Conservation (phyloP, 2,797 vertebrate genomes). For the Etheostoma nigrum region DNA sequence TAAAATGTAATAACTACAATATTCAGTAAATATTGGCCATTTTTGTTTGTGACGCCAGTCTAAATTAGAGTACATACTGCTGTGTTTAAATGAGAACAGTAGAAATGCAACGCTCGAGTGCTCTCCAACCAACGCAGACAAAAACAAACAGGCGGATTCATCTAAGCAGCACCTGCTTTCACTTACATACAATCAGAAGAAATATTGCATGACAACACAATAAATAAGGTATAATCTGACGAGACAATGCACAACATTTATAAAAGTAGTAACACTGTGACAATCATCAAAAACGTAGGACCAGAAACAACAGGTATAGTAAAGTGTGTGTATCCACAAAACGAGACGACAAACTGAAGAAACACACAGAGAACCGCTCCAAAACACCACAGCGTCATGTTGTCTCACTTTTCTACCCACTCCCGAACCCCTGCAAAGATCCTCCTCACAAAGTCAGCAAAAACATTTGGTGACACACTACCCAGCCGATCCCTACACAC, state of each 20-base stretch:
- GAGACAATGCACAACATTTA: constrained; percentile 9
- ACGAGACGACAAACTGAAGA: constrained; percentile 7
- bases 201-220: constrained; percentile 3
- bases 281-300: not conserved
- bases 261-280: not conserved
- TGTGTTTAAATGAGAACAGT: constrained; percentile 30
- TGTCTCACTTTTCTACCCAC: not conserved
- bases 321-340: not conserved
- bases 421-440: constrained; percentile 9
- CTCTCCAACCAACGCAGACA: not conserved
- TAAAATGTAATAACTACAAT: not conserved
- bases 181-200: constrained; percentile 44
- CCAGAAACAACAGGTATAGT: constrained; percentile 8
- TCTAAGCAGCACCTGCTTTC: constrained; percentile 23
- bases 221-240: not conserved
- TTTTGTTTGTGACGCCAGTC: constrained; percentile 13
- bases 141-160: constrained; percentile 5
- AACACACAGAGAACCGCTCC: constrained; percentile 6
- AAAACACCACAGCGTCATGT: not conserved
- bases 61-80: not conserved
- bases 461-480: constrained; percentile 3
- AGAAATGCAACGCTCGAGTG: constrained; percentile 47
- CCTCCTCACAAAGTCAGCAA: constrained; percentile 12
- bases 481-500: constrained; percentile 21
- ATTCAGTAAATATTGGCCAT: not conserved